A percentile compares a stretch with the other conserved stretches of the same genome.
These are phyloP conservation scores for Boloria selene DNA, from an alignment of 2,888 invertebrate species.

Conservation along the genomic window DNA sequence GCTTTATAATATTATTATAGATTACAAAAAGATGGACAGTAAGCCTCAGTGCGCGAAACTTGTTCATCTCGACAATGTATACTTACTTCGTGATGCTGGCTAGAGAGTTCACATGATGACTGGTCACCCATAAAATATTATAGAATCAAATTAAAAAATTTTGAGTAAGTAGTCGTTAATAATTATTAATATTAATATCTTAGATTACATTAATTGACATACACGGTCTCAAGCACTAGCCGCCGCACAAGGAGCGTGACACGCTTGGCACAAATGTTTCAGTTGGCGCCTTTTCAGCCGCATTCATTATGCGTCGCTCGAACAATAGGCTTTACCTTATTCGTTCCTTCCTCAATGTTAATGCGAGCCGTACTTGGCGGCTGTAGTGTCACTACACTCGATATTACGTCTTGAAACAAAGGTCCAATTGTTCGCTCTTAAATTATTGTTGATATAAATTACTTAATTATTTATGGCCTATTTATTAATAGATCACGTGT, in stretches of 20 bases:
- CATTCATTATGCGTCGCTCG: neutral
- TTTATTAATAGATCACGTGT: too few species aligned
- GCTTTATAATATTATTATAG: too few species aligned
- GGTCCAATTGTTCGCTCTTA: slow-evolving; percentile 7
- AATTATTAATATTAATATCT: neutral
- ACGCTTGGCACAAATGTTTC: slow-evolving; percentile 19
- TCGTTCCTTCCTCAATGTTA: slow-evolving; percentile 7
- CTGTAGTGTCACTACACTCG: neutral
- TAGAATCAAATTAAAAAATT: too few species aligned
- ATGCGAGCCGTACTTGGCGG: neutral
- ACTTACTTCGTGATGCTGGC: too few species aligned
- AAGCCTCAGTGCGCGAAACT: too few species aligned
- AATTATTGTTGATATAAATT: too few species aligned
- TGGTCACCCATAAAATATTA: too few species aligned
- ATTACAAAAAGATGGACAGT: too few species aligned
- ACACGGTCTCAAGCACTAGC: slow-evolving; percentile 12
- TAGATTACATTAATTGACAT: neutral
- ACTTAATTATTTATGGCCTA: too few species aligned
- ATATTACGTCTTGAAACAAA: slow-evolving; percentile 23
- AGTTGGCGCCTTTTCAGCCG: slow-evolving; percentile 19
- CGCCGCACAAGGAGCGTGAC: slow-evolving; percentile 12
- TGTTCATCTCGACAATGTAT: too few species aligned
- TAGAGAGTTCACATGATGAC: too few species aligned
- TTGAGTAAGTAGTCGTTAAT: too few species aligned
- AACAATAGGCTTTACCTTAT: slow-evolving; percentile 7